Conservation (phyloP, 2,113 vertebrate genomes). For the Podocnemis expansa region DNA sequence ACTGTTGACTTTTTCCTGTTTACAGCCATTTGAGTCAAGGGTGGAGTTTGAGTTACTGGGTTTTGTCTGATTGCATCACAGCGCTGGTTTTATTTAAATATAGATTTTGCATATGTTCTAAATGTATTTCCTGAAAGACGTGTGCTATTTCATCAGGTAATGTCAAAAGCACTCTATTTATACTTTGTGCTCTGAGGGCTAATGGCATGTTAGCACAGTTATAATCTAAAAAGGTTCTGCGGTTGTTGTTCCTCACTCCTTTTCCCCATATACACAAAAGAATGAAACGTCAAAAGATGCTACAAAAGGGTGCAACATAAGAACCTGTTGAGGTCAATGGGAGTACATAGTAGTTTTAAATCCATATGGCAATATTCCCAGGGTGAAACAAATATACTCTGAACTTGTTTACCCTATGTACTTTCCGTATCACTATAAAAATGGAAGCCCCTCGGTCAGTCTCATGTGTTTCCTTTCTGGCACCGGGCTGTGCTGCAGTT, state of each 20-base stretch:
- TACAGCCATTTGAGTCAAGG: neutral
- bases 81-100: neutral
- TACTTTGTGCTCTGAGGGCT: neutral
- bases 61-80: neutral
- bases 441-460: fast-evolving
- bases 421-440: neutral
- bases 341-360: neutral
- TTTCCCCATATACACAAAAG: neutral
- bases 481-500: no score
- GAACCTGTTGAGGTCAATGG: neutral
- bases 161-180: neutral
- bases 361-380: neutral
- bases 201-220: fast-evolving
- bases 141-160: neutral
- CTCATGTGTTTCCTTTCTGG: neutral
- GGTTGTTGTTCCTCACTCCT: fast-evolving
- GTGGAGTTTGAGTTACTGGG: neutral
- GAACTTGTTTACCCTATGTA: neutral
- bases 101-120: neutral
- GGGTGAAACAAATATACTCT: neutral
- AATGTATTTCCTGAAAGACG: neutral
- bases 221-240: fast-evolving
- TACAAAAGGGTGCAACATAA: neutral
- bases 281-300: neutral
- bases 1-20: slow-evolving; percentile 42